These are phyloP conservation scores for Temnothorax nylanderi DNA, from an alignment of 1,140 invertebrate species.

Conservation along the genomic window DNA sequence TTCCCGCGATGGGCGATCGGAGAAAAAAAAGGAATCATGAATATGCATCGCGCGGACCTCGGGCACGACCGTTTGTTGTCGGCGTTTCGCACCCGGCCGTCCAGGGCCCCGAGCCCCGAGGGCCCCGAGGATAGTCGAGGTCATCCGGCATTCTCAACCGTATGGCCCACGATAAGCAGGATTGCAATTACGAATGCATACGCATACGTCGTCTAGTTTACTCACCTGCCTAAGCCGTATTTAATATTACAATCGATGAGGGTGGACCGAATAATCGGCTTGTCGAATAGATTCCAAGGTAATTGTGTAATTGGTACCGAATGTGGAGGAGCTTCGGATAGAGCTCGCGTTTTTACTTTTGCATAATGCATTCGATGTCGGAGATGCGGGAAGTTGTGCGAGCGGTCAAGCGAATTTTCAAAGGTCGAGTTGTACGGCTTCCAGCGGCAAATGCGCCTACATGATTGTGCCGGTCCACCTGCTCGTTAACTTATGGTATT, in stretches of 20 bases:
- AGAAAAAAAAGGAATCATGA: slow-evolving; percentile 78
- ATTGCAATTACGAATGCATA: slow-evolving; percentile 29
- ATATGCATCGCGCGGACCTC: slow-evolving; percentile 78
- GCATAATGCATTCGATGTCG: background rate
- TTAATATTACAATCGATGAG: background rate
- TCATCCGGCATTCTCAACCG: slow-evolving; percentile 57
- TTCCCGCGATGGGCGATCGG: slow-evolving; percentile 82
- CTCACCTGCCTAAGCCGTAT: slow-evolving; percentile 7
- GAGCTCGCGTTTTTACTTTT: background rate
- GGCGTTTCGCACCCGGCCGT: slow-evolving; percentile 72
- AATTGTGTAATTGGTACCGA: background rate
- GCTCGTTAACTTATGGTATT: slow-evolving; percentile 16
- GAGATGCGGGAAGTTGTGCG: slow-evolving; percentile 16
- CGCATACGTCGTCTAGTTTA: background rate
- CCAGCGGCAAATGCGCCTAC: background rate
- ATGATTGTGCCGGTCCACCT: slow-evolving; percentile 32
- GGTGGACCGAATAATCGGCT: background rate
- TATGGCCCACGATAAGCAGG: slow-evolving; percentile 6
- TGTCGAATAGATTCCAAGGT: background rate
- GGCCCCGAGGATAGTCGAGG: slow-evolving; percentile 51
- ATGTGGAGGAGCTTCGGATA: background rate
- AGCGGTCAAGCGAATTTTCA: background rate
- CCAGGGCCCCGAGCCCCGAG: slow-evolving; percentile 40
- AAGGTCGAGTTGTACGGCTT: background rate
- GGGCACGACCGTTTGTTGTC: slow-evolving; percentile 72